Conservation (phyloP, 1,140 invertebrate species). For the Cylas formicarius region DNA sequence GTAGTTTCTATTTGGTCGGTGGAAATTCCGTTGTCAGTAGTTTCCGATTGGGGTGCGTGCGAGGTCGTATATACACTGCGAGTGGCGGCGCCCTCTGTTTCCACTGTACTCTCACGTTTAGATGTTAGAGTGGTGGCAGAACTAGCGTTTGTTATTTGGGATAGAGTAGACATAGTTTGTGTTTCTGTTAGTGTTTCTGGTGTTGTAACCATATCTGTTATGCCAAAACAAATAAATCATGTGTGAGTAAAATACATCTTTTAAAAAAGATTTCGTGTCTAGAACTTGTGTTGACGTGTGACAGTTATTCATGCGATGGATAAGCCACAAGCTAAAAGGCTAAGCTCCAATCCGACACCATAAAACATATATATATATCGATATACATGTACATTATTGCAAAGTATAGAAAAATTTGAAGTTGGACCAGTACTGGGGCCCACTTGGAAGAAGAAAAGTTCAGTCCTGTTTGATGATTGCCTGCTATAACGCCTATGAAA, state of each 20-base stretch:
- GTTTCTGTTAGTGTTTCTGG: slow-evolving; percentile 41
- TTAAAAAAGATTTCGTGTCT: slow-evolving; percentile 12
- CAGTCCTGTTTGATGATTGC: slow-evolving; percentile 31
- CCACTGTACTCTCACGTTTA: slow-evolving; percentile 21
- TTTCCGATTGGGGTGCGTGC: slow-evolving; percentile 1
- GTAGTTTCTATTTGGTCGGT: too few relatives aligned
- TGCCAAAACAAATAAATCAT: slow-evolving; percentile 34
- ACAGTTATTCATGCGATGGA: slow-evolving; percentile 23
- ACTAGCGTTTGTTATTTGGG: slow-evolving; percentile 33
- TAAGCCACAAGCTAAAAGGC: slow-evolving; percentile 6
- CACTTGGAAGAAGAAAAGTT: slow-evolving; percentile 24
- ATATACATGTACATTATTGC: slow-evolving; percentile 17
- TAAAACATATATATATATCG: slow-evolving; percentile 1
- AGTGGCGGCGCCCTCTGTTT: too few relatives aligned
- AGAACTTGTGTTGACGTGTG: slow-evolving; percentile 18
- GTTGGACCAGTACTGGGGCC: slow-evolving; percentile 26
- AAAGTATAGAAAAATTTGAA: slow-evolving; percentile 15
- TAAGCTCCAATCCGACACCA: slow-evolving; percentile 15
- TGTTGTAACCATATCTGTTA: slow-evolving; percentile 42
- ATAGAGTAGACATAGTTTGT: slow-evolving; percentile 37
- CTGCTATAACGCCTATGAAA: slow-evolving; percentile 6
- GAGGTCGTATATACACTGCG: too few relatives aligned
- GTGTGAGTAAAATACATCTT: slow-evolving; percentile 28
- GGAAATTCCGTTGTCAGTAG: slow-evolving; percentile 2
- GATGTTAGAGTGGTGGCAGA: slow-evolving; percentile 33